These are phyloP conservation scores for Dicranocentrus wangi DNA, from an alignment of 2,888 invertebrate genomes.

Conservation along the genomic window DNA sequence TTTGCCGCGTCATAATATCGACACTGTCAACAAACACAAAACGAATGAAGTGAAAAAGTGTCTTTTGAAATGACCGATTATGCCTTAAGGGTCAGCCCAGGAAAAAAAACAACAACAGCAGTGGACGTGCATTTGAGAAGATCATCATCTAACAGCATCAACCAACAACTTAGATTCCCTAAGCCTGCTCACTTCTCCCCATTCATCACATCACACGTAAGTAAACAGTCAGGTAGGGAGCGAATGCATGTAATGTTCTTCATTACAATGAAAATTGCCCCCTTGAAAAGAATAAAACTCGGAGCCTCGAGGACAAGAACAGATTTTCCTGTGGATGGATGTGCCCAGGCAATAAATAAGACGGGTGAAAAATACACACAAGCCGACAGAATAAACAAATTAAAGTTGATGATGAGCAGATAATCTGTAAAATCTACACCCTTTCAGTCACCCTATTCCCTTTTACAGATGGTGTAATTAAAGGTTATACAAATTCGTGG, in stretches of 20 bases:
- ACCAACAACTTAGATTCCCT: no score
- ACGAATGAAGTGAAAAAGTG: neutral
- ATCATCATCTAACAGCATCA: no score
- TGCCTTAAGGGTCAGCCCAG: conserved; percentile 23
- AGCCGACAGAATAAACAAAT: conserved; percentile 64
- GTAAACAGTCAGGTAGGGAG: no score
- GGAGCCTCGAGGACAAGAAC: neutral
- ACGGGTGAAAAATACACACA: conserved; percentile 20
- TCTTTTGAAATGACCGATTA: conserved; percentile 26
- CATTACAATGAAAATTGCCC: conserved; percentile 19
- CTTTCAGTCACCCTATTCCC: conserved; percentile 57
- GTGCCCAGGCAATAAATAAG: neutral
- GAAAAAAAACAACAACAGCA: conserved; percentile 27
- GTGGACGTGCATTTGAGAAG: neutral
- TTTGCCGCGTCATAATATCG: conserved; percentile 1
- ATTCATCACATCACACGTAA: no score
- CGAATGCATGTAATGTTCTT: no score
- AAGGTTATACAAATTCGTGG: conserved; percentile 63
- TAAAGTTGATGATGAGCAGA: conserved; percentile 63
- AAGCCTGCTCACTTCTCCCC: no score
- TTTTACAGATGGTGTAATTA: conserved; percentile 62
- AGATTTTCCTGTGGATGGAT: neutral
- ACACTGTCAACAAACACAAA: neutral
- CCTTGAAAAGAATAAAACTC: conserved; percentile 31
- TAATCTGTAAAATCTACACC: conserved; percentile 65